A percentile compares a stretch with the other conserved stretches of the same genome.
Conservation (phyloP, 2,888 invertebrate genomes). For the Agonopterix subpropinquella region DNA sequence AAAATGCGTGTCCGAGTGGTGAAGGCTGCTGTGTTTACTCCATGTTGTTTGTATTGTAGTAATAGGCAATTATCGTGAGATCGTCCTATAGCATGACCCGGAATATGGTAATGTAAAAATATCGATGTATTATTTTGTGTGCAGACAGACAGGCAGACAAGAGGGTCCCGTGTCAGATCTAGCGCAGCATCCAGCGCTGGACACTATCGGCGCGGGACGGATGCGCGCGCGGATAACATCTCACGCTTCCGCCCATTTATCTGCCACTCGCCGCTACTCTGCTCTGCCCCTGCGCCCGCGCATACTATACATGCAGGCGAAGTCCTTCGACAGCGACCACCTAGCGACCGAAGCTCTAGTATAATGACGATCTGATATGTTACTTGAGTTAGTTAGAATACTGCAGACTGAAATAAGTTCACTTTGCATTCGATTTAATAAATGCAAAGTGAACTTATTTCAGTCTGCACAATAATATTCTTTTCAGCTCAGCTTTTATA, state of each 20-base stretch:
- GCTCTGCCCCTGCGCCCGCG: slow-evolving; percentile 21
- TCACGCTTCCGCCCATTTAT: not conserved
- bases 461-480: too few relatives aligned
- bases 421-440: too few relatives aligned
- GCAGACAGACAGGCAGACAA: not conserved
- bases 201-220: slow-evolving; percentile 23
- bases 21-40: too few relatives aligned
- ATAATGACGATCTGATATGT: too few relatives aligned
- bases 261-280: slow-evolving; percentile 16
- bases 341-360: too few relatives aligned
- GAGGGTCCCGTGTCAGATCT: not conserved
- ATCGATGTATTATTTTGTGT: not conserved
- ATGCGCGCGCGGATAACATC: slow-evolving; percentile 17
- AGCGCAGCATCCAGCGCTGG: not conserved
- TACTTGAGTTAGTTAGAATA: too few relatives aligned
- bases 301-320: slow-evolving; percentile 4
- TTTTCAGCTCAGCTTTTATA: too few relatives aligned
- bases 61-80: too few relatives aligned
- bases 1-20: too few relatives aligned
- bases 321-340: not conserved
- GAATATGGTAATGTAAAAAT: not conserved
- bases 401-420: too few relatives aligned
- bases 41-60: too few relatives aligned
- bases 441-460: too few relatives aligned
- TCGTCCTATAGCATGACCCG: not conserved